Evolutionary conservation across 1,140 invertebrate genomes (phyloP), one percentile per base, ranked within the genome.

Genomic region (Leptopilina clavipes): DNA sequence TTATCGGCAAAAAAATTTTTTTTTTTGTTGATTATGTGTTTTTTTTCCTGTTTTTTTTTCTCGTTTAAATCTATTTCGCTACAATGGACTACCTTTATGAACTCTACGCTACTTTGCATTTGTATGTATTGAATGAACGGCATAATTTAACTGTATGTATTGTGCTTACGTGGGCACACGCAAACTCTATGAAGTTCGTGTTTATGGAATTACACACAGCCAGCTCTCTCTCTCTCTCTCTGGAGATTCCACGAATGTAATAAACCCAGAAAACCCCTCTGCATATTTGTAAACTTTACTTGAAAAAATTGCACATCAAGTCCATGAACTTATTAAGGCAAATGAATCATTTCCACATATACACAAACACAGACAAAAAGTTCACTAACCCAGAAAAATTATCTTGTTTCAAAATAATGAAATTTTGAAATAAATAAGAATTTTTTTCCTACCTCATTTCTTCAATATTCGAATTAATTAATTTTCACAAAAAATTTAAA

Each of bases 1-100:
- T 83, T 83, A 85, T 45, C 73, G 83, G 81, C 45, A 79, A 75
- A 72, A n/a, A n/a, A 82, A 81, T 83, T 40, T 40, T 40, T 40
- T 40, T 81, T 84, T 85, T 84, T 80, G 72, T 79, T 76, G 77
- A 82, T 83, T 86, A 85, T 84, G 80, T 81, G 80, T 81, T 56
- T 40, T 6, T 79, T 82, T 82, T 80, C 73, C 73, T 72, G 76
- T 83, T 79, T 82, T 79, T 31, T 81, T 81, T 80, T 73, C 82
- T 73, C 80, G 72, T 82, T 86, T 87, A 86, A 86, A 85, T 84
- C 87, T 89, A 89, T 89, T 89, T 87, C 87, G 87, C 87, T 89
- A 89, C 86, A 84, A 83, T 89, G 88, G 84, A 88, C 86, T 89
- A 89, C 82, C 83, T 76, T 87, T 88, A 88, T 87, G 86, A 86